These are phyloP conservation scores for Atrina japonica DNA, from an alignment of 2,888 invertebrate species.

Conservation along the genomic window DNA sequence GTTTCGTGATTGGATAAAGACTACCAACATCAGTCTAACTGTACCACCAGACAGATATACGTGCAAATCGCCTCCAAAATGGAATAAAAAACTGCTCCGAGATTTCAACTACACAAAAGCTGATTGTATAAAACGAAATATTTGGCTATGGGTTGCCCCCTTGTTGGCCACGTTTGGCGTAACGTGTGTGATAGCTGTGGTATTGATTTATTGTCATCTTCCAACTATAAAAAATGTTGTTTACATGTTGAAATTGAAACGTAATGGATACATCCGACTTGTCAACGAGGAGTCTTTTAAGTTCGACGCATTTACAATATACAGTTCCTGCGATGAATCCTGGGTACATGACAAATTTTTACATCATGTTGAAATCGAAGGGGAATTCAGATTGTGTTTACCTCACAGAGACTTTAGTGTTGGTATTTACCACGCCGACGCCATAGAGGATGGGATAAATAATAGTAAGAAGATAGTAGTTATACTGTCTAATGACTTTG, in stretches of 20 bases:
- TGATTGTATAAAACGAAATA: conserved; percentile 20
- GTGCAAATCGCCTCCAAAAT: conserved; percentile 12
- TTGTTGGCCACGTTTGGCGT: not conserved
- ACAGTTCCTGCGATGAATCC: conserved; percentile 3
- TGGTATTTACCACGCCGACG: not conserved
- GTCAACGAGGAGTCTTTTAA: not conserved
- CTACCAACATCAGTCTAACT: not conserved
- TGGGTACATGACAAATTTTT: conserved; percentile 17
- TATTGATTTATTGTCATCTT: not conserved
- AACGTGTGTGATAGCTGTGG: not conserved
- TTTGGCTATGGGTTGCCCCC: not conserved
- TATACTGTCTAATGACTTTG: conserved; percentile 19
- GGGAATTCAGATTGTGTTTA: conserved; percentile 6
- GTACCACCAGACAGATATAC: conserved; percentile 6
- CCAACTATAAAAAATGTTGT: conserved; percentile 9
- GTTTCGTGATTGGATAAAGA: conserved; percentile 17
- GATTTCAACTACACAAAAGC: conserved; percentile 6
- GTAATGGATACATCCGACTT: not conserved
- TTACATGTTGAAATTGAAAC: conserved; percentile 9
- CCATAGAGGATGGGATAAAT: conserved; percentile 5
- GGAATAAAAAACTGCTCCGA: not conserved
- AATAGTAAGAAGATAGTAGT: conserved; percentile 23
- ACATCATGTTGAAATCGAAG: not conserved
- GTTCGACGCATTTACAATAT: conserved; percentile 19
- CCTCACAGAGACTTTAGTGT: conserved; percentile 15